Base-by-base conservation (phyloP, 2,113 vertebrate species). In the Syngnathoides biaculeatus region DNA sequence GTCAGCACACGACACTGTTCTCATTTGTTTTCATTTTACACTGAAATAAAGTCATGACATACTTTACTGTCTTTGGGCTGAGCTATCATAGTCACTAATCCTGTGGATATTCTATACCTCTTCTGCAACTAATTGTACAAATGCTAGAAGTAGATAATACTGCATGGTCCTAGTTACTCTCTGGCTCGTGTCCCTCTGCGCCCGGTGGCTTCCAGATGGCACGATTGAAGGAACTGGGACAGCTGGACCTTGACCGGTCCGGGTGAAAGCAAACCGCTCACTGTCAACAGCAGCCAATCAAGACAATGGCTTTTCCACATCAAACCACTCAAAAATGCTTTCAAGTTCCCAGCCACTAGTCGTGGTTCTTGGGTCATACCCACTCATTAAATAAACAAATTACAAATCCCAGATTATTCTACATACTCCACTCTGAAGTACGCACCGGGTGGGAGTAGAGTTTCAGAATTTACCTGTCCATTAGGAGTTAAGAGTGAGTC, bases 231-330 rank as follows among this genome's bases (percentile, higher is more conserved):
- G 47, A 78, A 71, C 67, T 12, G 59, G 76, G 85, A 80, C 86
- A 86, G 84, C 86, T 89, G 87, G 68, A 79, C 60, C 55, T 86
- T 88, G 87, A 85, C 84, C 79, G 84, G 38, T 84, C 75, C 72
- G 48, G 79, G 84, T 80, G 77, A 88, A 69, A 75, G 72, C 78
- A 75, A 78, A 64, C 64, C 67, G 75, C 75, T 82, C 72, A 38
- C 70, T 73, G 77, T 77, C 76, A 81, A 70, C 77, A 77, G 58
- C 68, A 83, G 76, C 78, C 74, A 81, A 86, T 83, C 79, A 84
- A 78, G 73, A 79, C 66, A 69, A 77, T 52, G 9, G 74, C 45
- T 73, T 83, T 86, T 89, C 82, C 77, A 73, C 65, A 47, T 78
- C 69, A 73, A 79, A 72, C 67, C 62, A 70, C 13, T 42, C 11